Evolutionary conservation across 1,140 invertebrate species (phyloP).

Genomic region (Ostrea edulis): DNA sequence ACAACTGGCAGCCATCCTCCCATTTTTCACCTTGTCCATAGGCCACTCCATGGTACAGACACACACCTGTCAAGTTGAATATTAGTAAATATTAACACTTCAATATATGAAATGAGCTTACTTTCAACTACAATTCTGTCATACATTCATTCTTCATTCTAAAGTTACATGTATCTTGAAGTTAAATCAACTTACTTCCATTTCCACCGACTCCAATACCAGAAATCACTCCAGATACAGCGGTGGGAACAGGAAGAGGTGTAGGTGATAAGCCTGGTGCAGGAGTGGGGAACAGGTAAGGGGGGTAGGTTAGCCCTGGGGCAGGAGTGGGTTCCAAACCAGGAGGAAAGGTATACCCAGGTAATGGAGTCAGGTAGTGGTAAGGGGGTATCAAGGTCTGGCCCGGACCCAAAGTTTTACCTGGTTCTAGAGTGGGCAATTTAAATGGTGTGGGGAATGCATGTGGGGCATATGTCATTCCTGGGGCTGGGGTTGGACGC

Average conservation of each 20-base stretch:
- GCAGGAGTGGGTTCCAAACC: conserved; percentile 38
- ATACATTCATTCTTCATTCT: background rate
- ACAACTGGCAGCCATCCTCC: conserved; percentile 67
- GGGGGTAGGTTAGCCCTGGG: conserved; percentile 47
- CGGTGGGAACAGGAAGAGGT: conserved; percentile 57
- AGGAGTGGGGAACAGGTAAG: conserved; percentile 43
- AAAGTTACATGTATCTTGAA: background rate
- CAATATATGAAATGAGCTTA: background rate
- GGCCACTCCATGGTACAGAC: conserved; percentile 64
- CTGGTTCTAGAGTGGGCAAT: conserved; percentile 42
- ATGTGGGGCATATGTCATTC: conserved; percentile 49
- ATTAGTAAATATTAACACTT: background rate
- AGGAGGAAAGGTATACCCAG: conserved; percentile 49
- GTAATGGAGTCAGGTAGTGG: conserved; percentile 43
- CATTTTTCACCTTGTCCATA: conserved; percentile 67
- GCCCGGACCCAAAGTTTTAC: conserved; percentile 23
- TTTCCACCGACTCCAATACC: conserved; percentile 57
- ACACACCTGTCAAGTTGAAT: conserved; percentile 40
- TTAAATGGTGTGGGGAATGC: conserved; percentile 41
- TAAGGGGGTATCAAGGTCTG: conserved; percentile 31
- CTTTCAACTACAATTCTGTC: background rate
- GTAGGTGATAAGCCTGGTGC: conserved; percentile 1
- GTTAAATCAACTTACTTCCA: conserved; percentile 47
- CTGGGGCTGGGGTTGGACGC: conserved; percentile 51
- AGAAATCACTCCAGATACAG: conserved; percentile 57